Base-by-base conservation (phyloP, 1,140 invertebrate genomes). In the Neotoxoptera formosana region DNA sequence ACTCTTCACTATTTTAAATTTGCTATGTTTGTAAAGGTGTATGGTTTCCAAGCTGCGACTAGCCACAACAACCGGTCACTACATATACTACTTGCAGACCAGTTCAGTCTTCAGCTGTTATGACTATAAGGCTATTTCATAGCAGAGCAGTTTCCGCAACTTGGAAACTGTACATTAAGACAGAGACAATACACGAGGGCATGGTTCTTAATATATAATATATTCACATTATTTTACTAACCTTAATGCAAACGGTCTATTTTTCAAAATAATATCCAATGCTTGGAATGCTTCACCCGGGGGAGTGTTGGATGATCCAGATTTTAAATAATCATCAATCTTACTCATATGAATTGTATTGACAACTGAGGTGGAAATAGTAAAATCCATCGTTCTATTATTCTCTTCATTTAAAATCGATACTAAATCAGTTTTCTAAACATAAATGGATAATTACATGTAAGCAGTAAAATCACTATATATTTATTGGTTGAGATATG, bases 201-300 rank as follows among this genome's bases (percentile, higher is more conserved):
- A 41, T 41, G 41, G 51, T 53, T 23, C 21, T 7, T 23, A 53
- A 53, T 3, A 53, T 4, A 21, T 21, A 20, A 53, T 7, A 53
- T 83, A 67, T 41, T 41, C 41, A 41, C 41, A 41, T 41, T 41
- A 41, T 88, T 76, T 56, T 45, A 94, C 93, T 93, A 67, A 94
- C 94, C 90, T 93, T n/a, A 88, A 86, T 30, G 93, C 60, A 60
- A 94, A 90, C 21, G 95, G 93, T 41, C 95, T 96, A 94, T 97
- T 96, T 91, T 97, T 96, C 94, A 99, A 96, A 83, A 99, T 97
- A 2, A 99, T 96, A 95, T 99, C 98, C 4, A 99, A 95, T 89
- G 97, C 97, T 95, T 98, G 97, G 23, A 98, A 95, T 2, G 96
- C 96, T 67, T 97, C 96, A 94, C 96, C 96, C 9, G 98, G 97